Evolutionary conservation across 2,113 vertebrate genomes (phyloP).

Genomic region (Indri indri): DNA sequence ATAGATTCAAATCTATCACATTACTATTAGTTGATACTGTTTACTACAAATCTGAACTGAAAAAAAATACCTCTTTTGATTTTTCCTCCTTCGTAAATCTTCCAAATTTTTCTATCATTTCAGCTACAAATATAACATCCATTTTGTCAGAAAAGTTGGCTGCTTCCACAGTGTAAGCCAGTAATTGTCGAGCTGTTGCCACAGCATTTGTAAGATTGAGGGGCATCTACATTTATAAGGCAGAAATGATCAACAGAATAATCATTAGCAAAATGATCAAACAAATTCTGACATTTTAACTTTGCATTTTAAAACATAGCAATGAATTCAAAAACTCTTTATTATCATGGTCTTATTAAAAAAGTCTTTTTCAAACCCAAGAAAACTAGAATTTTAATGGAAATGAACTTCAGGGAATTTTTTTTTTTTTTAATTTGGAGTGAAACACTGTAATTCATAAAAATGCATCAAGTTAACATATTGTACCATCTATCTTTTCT

Average conservation of each 20-base stretch:
- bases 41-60: not conserved
- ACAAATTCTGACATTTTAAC: rapidly evolving
- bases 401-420: not conserved
- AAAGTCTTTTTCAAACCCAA: not conserved
- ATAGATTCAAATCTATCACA: not conserved
- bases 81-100: slow-evolving; percentile 93
- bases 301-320: not conserved
- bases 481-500: not conserved
- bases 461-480: not conserved
- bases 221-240: slow-evolving; percentile 89
- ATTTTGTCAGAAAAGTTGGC: slow-evolving; percentile 99
- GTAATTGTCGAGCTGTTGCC: slow-evolving; percentile 91
- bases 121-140: slow-evolving; percentile 98
- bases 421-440: not conserved
- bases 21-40: not conserved
- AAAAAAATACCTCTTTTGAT: slow-evolving; percentile 92
- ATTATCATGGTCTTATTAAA: not conserved
- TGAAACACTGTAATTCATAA: not conserved
- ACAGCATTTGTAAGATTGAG: slow-evolving; percentile 96
- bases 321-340: not conserved
- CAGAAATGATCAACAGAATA: not conserved
- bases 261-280: not conserved
- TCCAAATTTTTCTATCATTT: slow-evolving; percentile 99
- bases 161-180: slow-evolving; percentile 94
- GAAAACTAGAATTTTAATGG: not conserved